Percentiles rank a stretch among this genome's conserved stretches.
phyloP scores from a whole-genome alignment of 2,797 vertebrate species.

The Centropyge bicolor region DNA sequence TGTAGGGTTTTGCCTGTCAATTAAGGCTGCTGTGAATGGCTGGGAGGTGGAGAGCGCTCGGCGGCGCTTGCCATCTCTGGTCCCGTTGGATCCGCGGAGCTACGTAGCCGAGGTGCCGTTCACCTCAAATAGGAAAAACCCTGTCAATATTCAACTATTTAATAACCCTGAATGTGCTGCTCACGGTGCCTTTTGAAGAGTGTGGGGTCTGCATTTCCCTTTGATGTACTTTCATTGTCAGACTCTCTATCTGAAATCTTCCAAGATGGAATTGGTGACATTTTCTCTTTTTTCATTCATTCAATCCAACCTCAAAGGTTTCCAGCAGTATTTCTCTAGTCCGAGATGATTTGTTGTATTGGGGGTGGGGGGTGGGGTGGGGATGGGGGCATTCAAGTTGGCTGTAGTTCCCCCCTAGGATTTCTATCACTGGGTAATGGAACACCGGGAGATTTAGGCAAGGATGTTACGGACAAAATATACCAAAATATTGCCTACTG shows the following conservation, averaged over 20 bases:
- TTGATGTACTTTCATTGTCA: slow-evolving; percentile 86
- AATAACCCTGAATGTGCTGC: slow-evolving; percentile 84
- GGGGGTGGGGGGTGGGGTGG: not conserved
- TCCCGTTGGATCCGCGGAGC: slow-evolving; percentile 76
- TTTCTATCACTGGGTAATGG: slow-evolving; percentile 76
- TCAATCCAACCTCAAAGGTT: slow-evolving; percentile 87
- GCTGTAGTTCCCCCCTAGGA: slow-evolving; percentile 69
- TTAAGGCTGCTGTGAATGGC: slow-evolving; percentile 76
- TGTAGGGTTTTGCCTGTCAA: slow-evolving; percentile 77
- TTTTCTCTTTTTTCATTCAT: slow-evolving; percentile 85
- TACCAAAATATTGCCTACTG: slow-evolving; percentile 37
- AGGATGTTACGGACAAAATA: slow-evolving; percentile 65
- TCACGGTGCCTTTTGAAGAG: slow-evolving; percentile 84
- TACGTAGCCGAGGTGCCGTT: slow-evolving; percentile 75
- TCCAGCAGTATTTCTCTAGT: slow-evolving; percentile 76
- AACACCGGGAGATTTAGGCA: slow-evolving; percentile 71
- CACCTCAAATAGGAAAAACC: slow-evolving; percentile 78
- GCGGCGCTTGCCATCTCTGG: slow-evolving; percentile 67
- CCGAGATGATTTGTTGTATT: slow-evolving; percentile 80
- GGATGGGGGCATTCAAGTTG: slow-evolving; percentile 67
- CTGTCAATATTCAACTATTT: slow-evolving; percentile 87
- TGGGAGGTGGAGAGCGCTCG: slow-evolving; percentile 63
- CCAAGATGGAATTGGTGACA: slow-evolving; percentile 84
- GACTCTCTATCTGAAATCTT: slow-evolving; percentile 84
- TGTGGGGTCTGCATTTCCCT: slow-evolving; percentile 83